Evolutionary conservation across 2,888 invertebrate species (phyloP).

Genomic region (Pachydiplax longipennis): DNA sequence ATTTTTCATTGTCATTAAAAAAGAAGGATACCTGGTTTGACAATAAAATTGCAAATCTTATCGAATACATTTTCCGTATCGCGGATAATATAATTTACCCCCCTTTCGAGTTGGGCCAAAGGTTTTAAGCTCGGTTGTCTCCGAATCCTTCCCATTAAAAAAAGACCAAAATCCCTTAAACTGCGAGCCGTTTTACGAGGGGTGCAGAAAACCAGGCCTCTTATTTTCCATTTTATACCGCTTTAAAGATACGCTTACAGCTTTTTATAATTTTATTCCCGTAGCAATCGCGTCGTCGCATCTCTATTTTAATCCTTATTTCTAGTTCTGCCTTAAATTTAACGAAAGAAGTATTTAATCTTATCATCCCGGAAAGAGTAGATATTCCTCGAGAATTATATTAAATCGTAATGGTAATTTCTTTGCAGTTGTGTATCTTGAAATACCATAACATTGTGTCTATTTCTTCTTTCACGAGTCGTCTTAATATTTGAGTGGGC

Average conservation of each 20-base stretch:
- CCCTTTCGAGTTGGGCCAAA: neutral
- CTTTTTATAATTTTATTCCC: neutral
- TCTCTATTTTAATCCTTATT: neutral
- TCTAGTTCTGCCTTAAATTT: neutral
- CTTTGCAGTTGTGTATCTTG: no score
- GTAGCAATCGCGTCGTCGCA: neutral
- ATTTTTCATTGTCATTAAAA: neutral
- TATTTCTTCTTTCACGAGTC: no score
- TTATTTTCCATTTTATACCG: neutral
- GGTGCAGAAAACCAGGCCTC: neutral
- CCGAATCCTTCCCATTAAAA: neutral
- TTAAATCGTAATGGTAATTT: no score
- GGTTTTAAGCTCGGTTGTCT: neutral
- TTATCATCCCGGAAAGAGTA: no score
- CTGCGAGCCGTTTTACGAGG: neutral
- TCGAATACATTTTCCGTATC: neutral
- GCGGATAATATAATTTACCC: neutral
- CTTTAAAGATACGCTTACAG: neutral
- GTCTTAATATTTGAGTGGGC: no score
- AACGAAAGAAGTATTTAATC: no score
- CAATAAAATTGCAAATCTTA: neutral
- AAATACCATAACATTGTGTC: no score
- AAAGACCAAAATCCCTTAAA: neutral
- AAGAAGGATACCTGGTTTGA: neutral
- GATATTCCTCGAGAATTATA: no score